Evolutionary conservation across 2,888 invertebrate species (phyloP).

Genomic region (Callyntrura sp.): DNA sequence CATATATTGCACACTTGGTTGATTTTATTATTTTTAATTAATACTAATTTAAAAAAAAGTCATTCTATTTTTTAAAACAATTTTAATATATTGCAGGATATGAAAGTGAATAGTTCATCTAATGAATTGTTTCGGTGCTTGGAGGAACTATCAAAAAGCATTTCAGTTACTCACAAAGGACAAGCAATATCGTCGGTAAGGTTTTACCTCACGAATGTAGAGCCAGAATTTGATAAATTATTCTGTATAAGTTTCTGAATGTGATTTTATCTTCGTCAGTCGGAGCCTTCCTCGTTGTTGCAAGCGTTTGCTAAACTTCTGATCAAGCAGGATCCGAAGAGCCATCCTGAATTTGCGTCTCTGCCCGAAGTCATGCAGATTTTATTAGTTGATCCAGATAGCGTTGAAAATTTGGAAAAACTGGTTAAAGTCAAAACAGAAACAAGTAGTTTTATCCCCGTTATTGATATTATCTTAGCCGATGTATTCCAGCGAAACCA

Average conservation of each 20-base stretch:
- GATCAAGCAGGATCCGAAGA: constrained; percentile 25
- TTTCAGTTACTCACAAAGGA: neutral
- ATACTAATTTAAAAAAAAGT: too few relatives aligned
- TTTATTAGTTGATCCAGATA: constrained; percentile 80
- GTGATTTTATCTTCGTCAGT: constrained; percentile 14
- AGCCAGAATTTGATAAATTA: too few relatives aligned
- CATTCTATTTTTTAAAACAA: too few relatives aligned
- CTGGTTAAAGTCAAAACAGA: constrained; percentile 74
- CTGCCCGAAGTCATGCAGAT: constrained; percentile 82
- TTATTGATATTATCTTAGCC: constrained; percentile 81
- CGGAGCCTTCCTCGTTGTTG: constrained; percentile 43
- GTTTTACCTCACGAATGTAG: neutral
- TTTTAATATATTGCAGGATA: constrained; percentile 59
- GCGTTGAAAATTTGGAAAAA: constrained; percentile 71
- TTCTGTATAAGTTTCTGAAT: too few relatives aligned
- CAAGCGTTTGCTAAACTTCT: constrained; percentile 56
- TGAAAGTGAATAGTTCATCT: constrained; percentile 71
- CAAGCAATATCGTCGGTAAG: neutral
- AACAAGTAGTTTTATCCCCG: constrained; percentile 80
- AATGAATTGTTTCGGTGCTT: constrained; percentile 56
- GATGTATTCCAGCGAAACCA: constrained; percentile 82
- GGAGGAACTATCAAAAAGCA: constrained; percentile 24
- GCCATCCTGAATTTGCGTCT: constrained; percentile 69
- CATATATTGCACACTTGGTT: neutral
- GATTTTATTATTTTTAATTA: too few relatives aligned